A percentile compares a stretch with the other conserved stretches of the same genome.
Conservation (phyloP, 2,113 vertebrate species). For the Ophiodon elongatus region DNA sequence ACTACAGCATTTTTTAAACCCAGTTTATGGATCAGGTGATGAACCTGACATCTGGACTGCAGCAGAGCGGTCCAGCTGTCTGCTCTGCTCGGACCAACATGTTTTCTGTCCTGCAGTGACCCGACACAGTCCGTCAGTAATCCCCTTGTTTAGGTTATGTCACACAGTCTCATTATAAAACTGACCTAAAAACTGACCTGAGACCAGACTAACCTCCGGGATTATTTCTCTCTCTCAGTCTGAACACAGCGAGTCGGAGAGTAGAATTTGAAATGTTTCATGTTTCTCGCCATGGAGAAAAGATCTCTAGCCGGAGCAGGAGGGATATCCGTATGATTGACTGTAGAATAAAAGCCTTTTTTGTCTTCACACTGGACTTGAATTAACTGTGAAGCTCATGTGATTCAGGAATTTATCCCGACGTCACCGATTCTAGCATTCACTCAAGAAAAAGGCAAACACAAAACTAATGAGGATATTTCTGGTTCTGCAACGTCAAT, state of each 20-base stretch:
- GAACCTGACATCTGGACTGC: slow-evolving; percentile 21
- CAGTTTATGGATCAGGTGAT: neutral
- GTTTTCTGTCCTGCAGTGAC: slow-evolving; percentile 25
- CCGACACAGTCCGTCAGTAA: neutral
- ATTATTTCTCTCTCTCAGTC: slow-evolving; percentile 8
- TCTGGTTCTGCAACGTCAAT: too few species aligned
- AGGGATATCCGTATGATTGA: neutral
- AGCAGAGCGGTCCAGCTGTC: slow-evolving; percentile 18
- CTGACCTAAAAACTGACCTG: slow-evolving; percentile 30
- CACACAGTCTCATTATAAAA: slow-evolving; percentile 38
- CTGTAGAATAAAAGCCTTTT: neutral
- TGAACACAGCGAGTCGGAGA: neutral
- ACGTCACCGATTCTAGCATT: too few species aligned
- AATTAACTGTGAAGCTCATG: neutral
- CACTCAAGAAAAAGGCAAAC: too few species aligned
- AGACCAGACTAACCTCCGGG: neutral
- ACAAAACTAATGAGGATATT: too few species aligned
- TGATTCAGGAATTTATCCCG: neutral
- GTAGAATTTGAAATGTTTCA: neutral
- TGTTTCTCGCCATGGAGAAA: neutral
- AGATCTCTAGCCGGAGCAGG: neutral
- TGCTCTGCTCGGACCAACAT: neutral
- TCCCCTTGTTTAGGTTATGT: slow-evolving; percentile 19
- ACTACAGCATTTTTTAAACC: too few species aligned
- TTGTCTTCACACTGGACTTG: neutral